These are phyloP conservation scores for Cheirogaleus medius DNA, from an alignment of 2,113 vertebrate genomes.

Conservation along the genomic window DNA sequence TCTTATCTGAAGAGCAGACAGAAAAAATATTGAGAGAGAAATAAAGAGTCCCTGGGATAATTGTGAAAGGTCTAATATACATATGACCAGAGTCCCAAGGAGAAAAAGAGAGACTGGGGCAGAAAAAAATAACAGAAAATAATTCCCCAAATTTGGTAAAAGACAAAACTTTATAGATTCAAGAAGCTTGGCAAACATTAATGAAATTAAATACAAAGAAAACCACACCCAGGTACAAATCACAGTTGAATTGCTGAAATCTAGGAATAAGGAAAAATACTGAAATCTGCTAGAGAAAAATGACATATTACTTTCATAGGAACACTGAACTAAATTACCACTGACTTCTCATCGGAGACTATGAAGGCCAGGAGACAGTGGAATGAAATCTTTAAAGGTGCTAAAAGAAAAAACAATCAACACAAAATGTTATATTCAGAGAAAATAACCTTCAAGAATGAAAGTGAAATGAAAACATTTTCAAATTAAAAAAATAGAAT, in stretches of 20 bases:
- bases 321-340: not conserved
- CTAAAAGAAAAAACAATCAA: not conserved
- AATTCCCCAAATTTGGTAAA: not conserved
- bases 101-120: not conserved
- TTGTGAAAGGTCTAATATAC: not conserved
- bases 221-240: not conserved
- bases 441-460: not conserved
- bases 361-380: not conserved
- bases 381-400: not conserved
- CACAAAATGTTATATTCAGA: not conserved
- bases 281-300: not conserved
- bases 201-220: not conserved
- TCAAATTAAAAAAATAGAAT: not conserved
- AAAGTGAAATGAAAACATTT: not conserved
- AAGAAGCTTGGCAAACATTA: not conserved
- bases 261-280: not conserved
- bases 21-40: not conserved
- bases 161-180: not conserved
- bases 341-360: constrained; percentile 3
- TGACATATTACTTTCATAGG: not conserved
- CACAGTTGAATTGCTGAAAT: not conserved
- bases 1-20: not conserved
- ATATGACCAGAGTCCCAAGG: not conserved
- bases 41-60: not conserved
- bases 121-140: not conserved